Evolutionary conservation across 2,113 vertebrate genomes (phyloP).

Genomic region (Serinus canaria): DNA sequence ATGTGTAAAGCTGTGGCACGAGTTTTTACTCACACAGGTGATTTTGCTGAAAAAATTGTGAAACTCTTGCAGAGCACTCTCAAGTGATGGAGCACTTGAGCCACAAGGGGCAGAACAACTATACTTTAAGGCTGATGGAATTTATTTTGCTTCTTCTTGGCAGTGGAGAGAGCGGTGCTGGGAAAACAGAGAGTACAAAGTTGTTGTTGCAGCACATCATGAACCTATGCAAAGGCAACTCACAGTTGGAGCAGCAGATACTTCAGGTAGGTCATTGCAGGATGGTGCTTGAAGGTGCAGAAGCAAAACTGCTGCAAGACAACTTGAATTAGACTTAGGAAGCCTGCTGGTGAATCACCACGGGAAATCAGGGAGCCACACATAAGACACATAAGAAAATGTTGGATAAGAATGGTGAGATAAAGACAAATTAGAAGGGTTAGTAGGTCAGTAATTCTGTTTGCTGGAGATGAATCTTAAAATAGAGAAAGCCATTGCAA

Average conservation of each 20-base stretch:
- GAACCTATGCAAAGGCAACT: conserved; percentile 74
- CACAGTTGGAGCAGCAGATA: conserved; percentile 75
- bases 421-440: neutral
- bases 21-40: neutral
- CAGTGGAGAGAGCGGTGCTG: conserved; percentile 81
- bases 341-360: neutral
- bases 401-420: neutral
- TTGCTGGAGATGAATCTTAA: neutral
- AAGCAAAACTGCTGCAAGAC: neutral
- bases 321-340: neutral
- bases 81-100: neutral
- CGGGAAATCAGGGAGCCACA: neutral
- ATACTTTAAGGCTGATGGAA: neutral
- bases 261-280: conserved; percentile 69
- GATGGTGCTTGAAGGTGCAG: neutral
- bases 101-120: neutral
- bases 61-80: neutral
- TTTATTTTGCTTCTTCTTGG: conserved; percentile 9
- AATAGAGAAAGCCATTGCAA: neutral
- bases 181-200: conserved; percentile 80
- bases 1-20: neutral
- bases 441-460: neutral
- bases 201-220: conserved; percentile 76
- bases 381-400: neutral
- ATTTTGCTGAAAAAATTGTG: neutral